Conservation (phyloP, 2,113 vertebrate genomes). For the Philantomba maxwellii region DNA sequence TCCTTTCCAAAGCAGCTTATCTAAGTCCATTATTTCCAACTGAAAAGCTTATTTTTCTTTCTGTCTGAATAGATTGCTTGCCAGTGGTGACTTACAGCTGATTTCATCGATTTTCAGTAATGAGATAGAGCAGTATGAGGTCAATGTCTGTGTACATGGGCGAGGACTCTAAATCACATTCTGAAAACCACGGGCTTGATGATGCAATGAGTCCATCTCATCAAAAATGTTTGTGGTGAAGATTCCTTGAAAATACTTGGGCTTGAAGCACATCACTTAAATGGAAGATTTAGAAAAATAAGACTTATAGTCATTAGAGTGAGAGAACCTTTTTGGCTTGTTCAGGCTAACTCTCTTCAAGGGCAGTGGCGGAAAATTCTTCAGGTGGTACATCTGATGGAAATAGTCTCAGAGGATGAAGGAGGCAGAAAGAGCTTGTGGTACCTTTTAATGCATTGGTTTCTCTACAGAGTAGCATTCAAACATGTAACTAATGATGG, state of each 20-base stretch:
- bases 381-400: not conserved
- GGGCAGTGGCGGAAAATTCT: not conserved
- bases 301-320: slow-evolving; percentile 12
- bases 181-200: slow-evolving; percentile 4
- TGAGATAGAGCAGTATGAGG: slow-evolving; percentile 47
- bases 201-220: slow-evolving; percentile 14
- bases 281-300: slow-evolving; percentile 37
- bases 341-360: not conserved
- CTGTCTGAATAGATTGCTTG: slow-evolving; percentile 26
- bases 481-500: not conserved
- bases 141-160: slow-evolving; percentile 17
- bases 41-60: slow-evolving; percentile 51
- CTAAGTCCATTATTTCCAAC: not conserved
- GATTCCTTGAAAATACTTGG: slow-evolving; percentile 45
- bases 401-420: not conserved
- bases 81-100: slow-evolving; percentile 31
- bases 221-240: slow-evolving; percentile 39
- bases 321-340: not conserved
- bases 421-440: not conserved
- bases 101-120: slow-evolving; percentile 56
- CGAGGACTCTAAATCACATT: slow-evolving; percentile 44
- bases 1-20: slow-evolving; percentile 1
- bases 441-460: not conserved
- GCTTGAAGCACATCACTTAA: slow-evolving; percentile 19
- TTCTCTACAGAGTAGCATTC: slow-evolving; percentile 9